phyloP scores from a whole-genome alignment of 2,888 invertebrate genomes.

The Philaethria dido region DNA sequence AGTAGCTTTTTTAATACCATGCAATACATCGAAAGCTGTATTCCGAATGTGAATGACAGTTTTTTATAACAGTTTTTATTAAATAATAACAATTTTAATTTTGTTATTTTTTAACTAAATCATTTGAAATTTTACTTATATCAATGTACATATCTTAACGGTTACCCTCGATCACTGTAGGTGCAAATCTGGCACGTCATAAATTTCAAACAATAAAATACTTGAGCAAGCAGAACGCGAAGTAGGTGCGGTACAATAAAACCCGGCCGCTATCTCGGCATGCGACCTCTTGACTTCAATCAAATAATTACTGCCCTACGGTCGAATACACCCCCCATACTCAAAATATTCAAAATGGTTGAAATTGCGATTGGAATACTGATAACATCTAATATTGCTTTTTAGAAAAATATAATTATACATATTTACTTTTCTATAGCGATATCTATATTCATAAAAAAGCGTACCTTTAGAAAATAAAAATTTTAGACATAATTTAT shows the following conservation, averaged over 20 bases:
- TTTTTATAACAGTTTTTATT: not conserved
- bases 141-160: slow-evolving; percentile 51
- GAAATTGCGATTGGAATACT: slow-evolving; percentile 63
- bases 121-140: slow-evolving; percentile 35
- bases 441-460: not conserved
- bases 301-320: slow-evolving; percentile 83
- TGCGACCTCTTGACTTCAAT: slow-evolving; percentile 82
- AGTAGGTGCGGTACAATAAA: slow-evolving; percentile 67
- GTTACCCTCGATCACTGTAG: slow-evolving; percentile 76
- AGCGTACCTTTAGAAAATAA: not conserved
- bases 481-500: not conserved
- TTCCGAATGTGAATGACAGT: slow-evolving; percentile 4
- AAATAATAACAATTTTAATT: not conserved
- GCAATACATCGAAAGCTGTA: slow-evolving; percentile 71
- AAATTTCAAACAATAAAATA: slow-evolving; percentile 66
- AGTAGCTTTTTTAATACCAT: slow-evolving; percentile 65
- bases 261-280: slow-evolving; percentile 73
- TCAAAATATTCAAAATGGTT: slow-evolving; percentile 81
- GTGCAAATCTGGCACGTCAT: slow-evolving; percentile 70
- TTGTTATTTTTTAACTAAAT: not conserved
- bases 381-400: too few species aligned
- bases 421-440: not conserved
- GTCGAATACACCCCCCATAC: slow-evolving; percentile 73
- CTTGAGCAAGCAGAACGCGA: slow-evolving; percentile 58
- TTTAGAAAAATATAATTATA: too few species aligned